Conservation (phyloP, 2,113 vertebrate genomes). For the Synodontis membranacea region DNA sequence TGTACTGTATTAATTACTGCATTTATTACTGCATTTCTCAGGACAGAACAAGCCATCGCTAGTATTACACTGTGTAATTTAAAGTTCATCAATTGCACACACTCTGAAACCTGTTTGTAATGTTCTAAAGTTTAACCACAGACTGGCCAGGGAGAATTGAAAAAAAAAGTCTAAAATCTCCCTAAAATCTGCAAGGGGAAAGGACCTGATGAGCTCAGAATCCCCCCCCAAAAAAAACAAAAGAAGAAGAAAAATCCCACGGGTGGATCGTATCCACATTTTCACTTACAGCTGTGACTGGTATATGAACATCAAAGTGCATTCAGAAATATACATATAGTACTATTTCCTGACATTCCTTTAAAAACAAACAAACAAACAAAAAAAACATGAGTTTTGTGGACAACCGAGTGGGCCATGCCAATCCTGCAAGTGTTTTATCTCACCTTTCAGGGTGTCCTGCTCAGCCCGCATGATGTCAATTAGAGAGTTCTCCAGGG, state of each 20-base stretch:
- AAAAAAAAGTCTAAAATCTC: not conserved
- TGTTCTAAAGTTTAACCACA: not conserved
- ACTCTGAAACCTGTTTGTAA: not conserved
- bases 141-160: not conserved
- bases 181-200: not conserved
- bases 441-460: slow-evolving; percentile 96
- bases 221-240: not conserved
- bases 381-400: not conserved
- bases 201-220: not conserved
- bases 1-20: not conserved
- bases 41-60: not conserved
- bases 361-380: not conserved
- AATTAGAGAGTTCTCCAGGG: slow-evolving; percentile 96
- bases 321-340: not conserved
- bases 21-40: not conserved
- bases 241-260: not conserved
- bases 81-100: not conserved
- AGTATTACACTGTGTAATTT: not conserved
- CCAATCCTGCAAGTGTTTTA: not conserved
- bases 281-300: not conserved
- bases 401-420: not conserved
- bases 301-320: not conserved
- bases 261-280: not conserved
- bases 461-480: slow-evolving; percentile 99
- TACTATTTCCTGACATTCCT: not conserved